These are phyloP conservation scores for Mionectes macconnelli DNA, from an alignment of 2,113 vertebrate species.

Conservation along the genomic window DNA sequence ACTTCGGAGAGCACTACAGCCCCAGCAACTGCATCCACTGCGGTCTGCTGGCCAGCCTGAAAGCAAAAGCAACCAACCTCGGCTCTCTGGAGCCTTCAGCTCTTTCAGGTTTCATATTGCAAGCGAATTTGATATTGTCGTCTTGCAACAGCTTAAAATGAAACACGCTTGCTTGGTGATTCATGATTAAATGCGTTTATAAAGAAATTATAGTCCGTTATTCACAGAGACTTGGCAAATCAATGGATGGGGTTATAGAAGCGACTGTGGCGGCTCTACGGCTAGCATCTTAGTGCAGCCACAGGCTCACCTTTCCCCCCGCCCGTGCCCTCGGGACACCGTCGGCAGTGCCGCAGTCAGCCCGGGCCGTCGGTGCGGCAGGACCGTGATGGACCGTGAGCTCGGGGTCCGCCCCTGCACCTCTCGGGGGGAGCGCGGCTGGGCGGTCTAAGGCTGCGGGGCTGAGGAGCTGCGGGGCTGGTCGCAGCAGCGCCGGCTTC, in stretches of 20 bases:
- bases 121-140: not conserved
- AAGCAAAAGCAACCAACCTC: conserved; percentile 39
- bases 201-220: not conserved
- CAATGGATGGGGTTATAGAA: not conserved
- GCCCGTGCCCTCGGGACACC: not conserved
- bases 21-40: conserved; percentile 78
- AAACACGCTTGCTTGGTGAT: not conserved
- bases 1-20: conserved; percentile 75
- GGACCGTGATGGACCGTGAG: not conserved
- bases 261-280: not conserved
- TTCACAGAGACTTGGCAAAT: not conserved
- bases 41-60: conserved; percentile 79
- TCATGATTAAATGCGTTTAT: not conserved
- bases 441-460: not conserved
- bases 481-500: not conserved
- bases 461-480: not conserved
- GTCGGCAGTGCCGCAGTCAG: not conserved
- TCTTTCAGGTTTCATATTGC: not conserved
- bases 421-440: not conserved
- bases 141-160: not conserved
- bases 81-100: not conserved
- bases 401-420: too few relatives aligned
- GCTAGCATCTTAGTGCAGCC: not conserved
- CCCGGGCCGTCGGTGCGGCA: not conserved
- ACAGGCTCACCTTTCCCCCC: not conserved